These are phyloP conservation scores for Gulo gulo DNA, from an alignment of 2,113 vertebrate species.

Conservation along the genomic window DNA sequence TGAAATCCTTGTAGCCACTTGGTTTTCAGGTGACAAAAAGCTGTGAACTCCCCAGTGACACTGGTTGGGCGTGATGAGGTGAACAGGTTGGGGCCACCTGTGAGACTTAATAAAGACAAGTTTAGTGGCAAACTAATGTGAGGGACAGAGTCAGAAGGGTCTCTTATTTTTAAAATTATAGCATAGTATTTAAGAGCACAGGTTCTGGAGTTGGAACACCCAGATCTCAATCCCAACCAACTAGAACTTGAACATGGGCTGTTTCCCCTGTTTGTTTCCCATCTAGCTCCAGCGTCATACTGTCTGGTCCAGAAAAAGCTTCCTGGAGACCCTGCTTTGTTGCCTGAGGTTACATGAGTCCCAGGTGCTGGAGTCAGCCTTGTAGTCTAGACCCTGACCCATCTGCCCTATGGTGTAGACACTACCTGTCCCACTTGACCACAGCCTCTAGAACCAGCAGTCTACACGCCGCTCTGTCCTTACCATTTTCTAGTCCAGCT, in stretches of 20 bases:
- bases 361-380: background rate
- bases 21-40: background rate
- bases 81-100: background rate
- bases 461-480: too few relatives aligned
- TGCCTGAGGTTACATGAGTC: background rate
- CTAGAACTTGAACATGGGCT: background rate
- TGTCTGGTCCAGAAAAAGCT: background rate
- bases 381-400: background rate
- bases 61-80: background rate
- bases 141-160: background rate
- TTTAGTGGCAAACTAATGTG: background rate
- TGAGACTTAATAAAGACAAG: background rate
- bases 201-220: background rate
- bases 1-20: background rate
- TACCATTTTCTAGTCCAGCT: background rate
- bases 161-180: background rate
- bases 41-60: background rate
- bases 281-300: background rate
- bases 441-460: background rate
- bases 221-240: background rate
- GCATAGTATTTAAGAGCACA: background rate
- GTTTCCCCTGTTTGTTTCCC: background rate
- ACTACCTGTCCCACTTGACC: background rate
- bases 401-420: background rate
- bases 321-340: background rate